A percentile compares a stretch with the other conserved stretches of the same genome.
Conservation (phyloP, 2,888 invertebrate species). For the Tenthredo scrophulariae region DNA sequence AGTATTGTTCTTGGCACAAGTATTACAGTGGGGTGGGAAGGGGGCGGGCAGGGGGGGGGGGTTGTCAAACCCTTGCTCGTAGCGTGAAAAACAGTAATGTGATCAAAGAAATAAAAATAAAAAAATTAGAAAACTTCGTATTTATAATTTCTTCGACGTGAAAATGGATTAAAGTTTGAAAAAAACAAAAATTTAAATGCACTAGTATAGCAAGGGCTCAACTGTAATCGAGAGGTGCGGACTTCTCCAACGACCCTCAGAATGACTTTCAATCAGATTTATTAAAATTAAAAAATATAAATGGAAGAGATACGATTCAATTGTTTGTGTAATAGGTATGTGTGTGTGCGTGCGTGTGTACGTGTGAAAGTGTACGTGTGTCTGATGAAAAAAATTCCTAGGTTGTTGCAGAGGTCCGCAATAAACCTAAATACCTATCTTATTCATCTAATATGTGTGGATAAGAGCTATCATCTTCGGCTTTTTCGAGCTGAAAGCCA, state of each 20-base stretch:
- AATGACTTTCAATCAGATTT: neutral
- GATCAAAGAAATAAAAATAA: constrained; percentile 7
- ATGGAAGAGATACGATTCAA: constrained; percentile 47
- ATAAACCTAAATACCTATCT: constrained; percentile 26
- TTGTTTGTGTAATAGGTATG: constrained; percentile 6
- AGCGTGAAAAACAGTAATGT: neutral
- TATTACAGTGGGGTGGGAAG: constrained; percentile 55
- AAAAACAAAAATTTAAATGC: constrained; percentile 25
- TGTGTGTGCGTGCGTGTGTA: neutral
- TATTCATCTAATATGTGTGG: constrained; percentile 27
- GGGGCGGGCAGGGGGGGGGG: neutral
- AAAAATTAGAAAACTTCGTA: neutral
- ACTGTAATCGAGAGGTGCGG: constrained; percentile 30
- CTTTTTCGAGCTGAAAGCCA: constrained; percentile 13
- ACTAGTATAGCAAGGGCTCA: constrained; percentile 41
- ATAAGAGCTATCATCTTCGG: constrained; percentile 37
- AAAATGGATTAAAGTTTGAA: neutral
- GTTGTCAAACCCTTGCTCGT: constrained; percentile 11
- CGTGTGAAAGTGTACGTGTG: constrained; percentile 7
- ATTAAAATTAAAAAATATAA: constrained; percentile 39
- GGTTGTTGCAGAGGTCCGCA: constrained; percentile 15
- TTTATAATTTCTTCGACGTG: constrained; percentile 31
- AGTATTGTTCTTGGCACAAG: constrained; percentile 73
- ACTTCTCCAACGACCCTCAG: neutral
- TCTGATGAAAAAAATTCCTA: neutral